Conservation (phyloP, 2,113 vertebrate genomes). For the Collichthys lucidus region DNA sequence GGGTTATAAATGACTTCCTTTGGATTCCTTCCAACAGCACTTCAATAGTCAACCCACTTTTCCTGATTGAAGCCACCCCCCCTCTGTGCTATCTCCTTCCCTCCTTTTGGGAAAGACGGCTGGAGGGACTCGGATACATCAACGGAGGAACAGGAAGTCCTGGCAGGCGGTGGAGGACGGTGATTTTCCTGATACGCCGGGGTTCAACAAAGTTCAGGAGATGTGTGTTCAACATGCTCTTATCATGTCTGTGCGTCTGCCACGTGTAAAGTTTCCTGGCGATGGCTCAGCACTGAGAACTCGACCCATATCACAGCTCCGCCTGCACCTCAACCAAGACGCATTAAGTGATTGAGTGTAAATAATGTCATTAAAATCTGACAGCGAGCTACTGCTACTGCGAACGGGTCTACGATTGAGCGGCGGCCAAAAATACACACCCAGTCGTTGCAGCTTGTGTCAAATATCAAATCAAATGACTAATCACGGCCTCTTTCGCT, state of each 20-base stretch:
- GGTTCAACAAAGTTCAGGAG: conserved; percentile 8
- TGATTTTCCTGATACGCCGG: conserved; percentile 13
- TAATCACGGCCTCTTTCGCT: conserved; percentile 44
- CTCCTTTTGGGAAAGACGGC: conserved; percentile 41
- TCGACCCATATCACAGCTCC: conserved; percentile 5
- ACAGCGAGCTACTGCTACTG: conserved; percentile 32
- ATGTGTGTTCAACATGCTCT: background rate
- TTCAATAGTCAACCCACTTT: conserved; percentile 60
- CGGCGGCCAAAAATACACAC: conserved; percentile 67
- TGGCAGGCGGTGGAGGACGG: background rate
- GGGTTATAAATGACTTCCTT: conserved; percentile 82
- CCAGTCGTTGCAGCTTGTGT: conserved; percentile 50
- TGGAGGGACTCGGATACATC: conserved; percentile 13
- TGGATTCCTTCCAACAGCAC: conserved; percentile 61
- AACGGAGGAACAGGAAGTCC: conserved; percentile 28
- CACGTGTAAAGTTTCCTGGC: background rate
- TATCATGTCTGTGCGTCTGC: conserved; percentile 1
- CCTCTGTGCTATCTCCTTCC: conserved; percentile 32
- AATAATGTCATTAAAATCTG: conserved; percentile 29
- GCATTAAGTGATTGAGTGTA: conserved; percentile 2
- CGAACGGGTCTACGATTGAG: conserved; percentile 49
- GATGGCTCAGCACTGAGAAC: background rate
- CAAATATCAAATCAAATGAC: conserved; percentile 68
- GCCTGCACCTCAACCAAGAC: background rate
- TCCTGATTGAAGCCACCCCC: conserved; percentile 19